Conservation (phyloP, 2,797 vertebrate species). For the Amblyraja radiata region DNA sequence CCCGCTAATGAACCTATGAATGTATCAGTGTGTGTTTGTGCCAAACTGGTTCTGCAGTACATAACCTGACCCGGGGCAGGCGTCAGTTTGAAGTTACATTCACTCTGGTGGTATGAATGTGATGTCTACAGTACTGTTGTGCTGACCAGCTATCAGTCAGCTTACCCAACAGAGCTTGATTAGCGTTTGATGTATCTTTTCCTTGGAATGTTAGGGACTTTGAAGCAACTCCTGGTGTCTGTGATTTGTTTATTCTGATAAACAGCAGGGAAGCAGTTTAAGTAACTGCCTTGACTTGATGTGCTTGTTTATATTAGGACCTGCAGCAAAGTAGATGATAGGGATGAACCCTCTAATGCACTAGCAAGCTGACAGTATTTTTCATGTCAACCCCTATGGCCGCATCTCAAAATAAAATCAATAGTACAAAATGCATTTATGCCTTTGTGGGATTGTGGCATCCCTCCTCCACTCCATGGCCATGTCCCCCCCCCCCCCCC, state of each 20-base stretch:
- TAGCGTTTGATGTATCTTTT: conserved; percentile 37
- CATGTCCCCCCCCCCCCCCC: too few species aligned
- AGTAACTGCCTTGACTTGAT: conserved; percentile 46
- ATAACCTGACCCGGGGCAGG: neutral
- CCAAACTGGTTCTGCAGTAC: neutral
- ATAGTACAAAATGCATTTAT: neutral
- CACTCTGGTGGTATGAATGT: neutral
- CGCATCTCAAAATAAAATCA: neutral
- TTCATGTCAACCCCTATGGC: neutral
- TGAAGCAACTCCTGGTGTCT: conserved; percentile 35
- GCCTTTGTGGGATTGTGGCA: neutral
- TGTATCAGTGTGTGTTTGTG: neutral
- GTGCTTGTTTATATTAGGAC: conserved; percentile 45
- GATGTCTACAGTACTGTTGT: neutral
- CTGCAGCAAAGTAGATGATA: conserved; percentile 40
- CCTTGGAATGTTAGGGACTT: conserved; percentile 33
- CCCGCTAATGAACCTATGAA: too few species aligned
- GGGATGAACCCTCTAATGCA: neutral
- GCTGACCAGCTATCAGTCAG: conserved; percentile 15
- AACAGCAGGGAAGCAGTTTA: conserved; percentile 46
- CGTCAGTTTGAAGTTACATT: neutral
- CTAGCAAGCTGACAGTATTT: neutral
- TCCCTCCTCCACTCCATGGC: neutral
- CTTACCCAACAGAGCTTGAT: conserved; percentile 7
- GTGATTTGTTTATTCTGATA: conserved; percentile 43